Evolutionary conservation across 2,113 vertebrate genomes (phyloP), one percentile per base, ranked within the genome.

Genomic region (Athene cunicularia): DNA sequence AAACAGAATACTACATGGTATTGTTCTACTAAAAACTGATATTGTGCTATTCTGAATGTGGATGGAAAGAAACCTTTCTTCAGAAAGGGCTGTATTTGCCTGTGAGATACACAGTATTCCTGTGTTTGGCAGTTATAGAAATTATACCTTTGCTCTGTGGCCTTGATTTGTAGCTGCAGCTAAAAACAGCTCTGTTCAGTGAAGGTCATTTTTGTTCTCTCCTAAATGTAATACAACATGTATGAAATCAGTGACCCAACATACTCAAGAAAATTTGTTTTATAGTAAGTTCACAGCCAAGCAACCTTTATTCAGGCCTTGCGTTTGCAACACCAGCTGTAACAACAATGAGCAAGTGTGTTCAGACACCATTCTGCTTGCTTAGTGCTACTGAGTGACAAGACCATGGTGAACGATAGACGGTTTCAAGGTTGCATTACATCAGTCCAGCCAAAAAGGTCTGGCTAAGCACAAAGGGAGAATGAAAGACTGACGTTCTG

Each of bases 301-400:
- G 49, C 63, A 76, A 14, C 58, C 30, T 80, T 83, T 86, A 85
- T 88, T 64, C 77, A 85, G 70, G 90, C 55, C 35, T 73, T 56
- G 79, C 50, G 9, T 92, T 80, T 70, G 45, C 92, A 73, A n/a
- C 71, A 37, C 55, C 85, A 92, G 93, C 96, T 88, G 93, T 88
- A 76, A 93, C 90, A 95, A 90, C 95, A 94, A 17, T 2, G 66
- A 88, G 49, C 32, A 6, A 91, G 71, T 39, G 67, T 82, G 79
- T 45, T 71, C 90, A 85, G 81, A 39, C 74, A 75, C 45, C 37
- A 4, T 45, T 68, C 22, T 76, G 71, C 79, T 73, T 3, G 3
- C 68, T 64, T 50, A n/a, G 52, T 35, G 55, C 71, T 66, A 47
- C 87, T 49, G 90, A 90, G 83, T 83, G 88, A 88, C 93, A 75